Evolutionary conservation across 2,888 invertebrate species (phyloP).

Genomic region (Catocala sponsa): DNA sequence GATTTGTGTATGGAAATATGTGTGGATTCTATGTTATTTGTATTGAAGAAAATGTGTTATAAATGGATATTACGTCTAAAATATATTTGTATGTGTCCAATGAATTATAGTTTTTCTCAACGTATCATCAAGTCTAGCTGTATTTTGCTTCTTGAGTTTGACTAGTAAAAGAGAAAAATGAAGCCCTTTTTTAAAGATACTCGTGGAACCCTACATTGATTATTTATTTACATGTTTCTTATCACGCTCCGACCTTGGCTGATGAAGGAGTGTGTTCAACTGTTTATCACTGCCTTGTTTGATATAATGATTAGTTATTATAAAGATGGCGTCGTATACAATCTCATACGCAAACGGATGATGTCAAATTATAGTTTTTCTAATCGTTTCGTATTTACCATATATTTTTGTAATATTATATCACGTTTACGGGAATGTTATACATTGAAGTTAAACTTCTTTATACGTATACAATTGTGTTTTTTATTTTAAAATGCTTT

Average conservation of each 20-base stretch:
- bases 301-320: constrained; percentile 62
- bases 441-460: too few relatives aligned
- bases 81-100: too few relatives aligned
- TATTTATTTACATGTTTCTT: constrained; percentile 27
- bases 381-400: neutral
- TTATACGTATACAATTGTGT: too few relatives aligned
- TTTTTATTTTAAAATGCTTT: too few relatives aligned
- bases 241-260: constrained; percentile 50
- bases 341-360: constrained; percentile 18
- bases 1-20: constrained; percentile 35
- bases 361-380: constrained; percentile 36
- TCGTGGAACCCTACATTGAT: constrained; percentile 32
- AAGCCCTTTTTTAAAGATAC: constrained; percentile 8
- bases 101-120: too few relatives aligned
- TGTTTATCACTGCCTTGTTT: constrained; percentile 62
- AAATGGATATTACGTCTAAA: too few relatives aligned
- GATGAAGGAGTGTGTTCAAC: constrained; percentile 51
- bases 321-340: constrained; percentile 39
- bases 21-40: constrained; percentile 41
- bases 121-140: too few relatives aligned
- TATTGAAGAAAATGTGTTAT: neutral
- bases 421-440: too few relatives aligned
- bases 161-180: too few relatives aligned
- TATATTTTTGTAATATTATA: too few relatives aligned
- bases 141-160: too few relatives aligned